Evolutionary conservation across 2,113 vertebrate species (phyloP), one percentile per base, ranked within the genome.

Genomic region (Scalopus aquaticus): DNA sequence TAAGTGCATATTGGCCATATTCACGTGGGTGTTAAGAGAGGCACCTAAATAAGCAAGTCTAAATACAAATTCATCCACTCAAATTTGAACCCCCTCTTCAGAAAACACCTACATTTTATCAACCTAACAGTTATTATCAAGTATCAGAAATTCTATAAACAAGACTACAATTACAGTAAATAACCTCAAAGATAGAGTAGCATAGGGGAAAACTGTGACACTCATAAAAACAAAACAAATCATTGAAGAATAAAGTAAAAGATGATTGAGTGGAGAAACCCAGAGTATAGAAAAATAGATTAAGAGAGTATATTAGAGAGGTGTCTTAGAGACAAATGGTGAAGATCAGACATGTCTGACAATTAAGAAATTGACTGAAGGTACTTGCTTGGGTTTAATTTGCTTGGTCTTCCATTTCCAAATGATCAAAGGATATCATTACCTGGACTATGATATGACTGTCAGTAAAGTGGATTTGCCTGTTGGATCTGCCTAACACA

Each of bases 351-450:
- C 86, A 80, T 42, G 46, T 35, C 73, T 85, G 49, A 88, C 44
- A 92, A 90, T 95, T 93, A 90, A 96, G 79, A 96, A 94, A 77
- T 83, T 91, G 92, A 86, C 88, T 65, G 39, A 46, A 73, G 42
- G 32, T 73, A 46, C 49, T 89, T 89, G 42, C 62, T 86, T 82
- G 42, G 54, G 73, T 89, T 95, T 83, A 79, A 79, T 93, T 95
- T 91, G 79, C 44, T 89, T 88, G 60, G 42, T 28, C 64, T 67
- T 85, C 64, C 74, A 67, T 73, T 83, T 93, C 35, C 76, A 83
- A 54, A 17, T 32, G 44, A 95, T 94, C 88, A 95, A 93, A 95
- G 90, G 60, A 88, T 37, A 35, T 49, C 60, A 56, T 89, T 94
- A 89, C 46, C 87, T 90, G 46, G 46, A 95, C 58, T 42, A 5